Conservation (phyloP, 1,140 invertebrate species). For the Drosophila insularis region DNA sequence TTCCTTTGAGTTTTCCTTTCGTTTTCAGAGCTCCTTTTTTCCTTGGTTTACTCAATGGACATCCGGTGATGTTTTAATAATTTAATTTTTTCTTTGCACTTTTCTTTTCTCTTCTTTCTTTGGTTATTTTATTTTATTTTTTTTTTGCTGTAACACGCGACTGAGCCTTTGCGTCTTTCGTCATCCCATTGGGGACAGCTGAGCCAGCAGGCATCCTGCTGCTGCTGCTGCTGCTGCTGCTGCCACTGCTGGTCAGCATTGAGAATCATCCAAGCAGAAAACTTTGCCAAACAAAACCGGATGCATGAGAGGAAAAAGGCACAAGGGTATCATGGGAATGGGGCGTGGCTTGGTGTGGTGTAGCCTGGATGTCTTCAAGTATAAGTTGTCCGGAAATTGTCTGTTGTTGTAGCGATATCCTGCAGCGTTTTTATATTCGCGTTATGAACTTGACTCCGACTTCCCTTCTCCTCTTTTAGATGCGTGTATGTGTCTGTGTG, state of each 20-base stretch:
- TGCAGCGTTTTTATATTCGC: slow-evolving; percentile 80
- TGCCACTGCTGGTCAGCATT: slow-evolving; percentile 57
- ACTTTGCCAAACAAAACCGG: slow-evolving; percentile 71
- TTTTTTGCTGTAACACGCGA: slow-evolving; percentile 28
- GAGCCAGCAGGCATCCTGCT: slow-evolving; percentile 26
- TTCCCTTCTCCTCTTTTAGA: neutral
- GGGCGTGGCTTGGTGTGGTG: slow-evolving; percentile 15
- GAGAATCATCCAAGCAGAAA: slow-evolving; percentile 69
- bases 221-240: slow-evolving; percentile 28
- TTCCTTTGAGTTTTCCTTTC: slow-evolving; percentile 54
- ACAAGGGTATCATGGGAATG: neutral
- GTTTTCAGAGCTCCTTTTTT: slow-evolving; percentile 17
- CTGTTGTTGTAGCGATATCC: slow-evolving; percentile 81
- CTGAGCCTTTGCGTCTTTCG: slow-evolving; percentile 26
- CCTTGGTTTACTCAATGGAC: slow-evolving; percentile 62
- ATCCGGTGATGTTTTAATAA: slow-evolving; percentile 79
- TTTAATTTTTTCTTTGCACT: slow-evolving; percentile 65
- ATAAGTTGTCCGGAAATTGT: slow-evolving; percentile 80
- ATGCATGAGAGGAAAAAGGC: slow-evolving; percentile 45
- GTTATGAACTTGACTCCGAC: slow-evolving; percentile 66
- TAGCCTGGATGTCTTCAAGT: slow-evolving; percentile 59
- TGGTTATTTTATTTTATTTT: slow-evolving; percentile 11
- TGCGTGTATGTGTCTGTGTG: slow-evolving; percentile 28
- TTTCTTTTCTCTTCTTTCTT: slow-evolving; percentile 11
- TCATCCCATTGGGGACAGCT: slow-evolving; percentile 28